Conservation (phyloP, 2,113 vertebrate genomes). For the Zosterops hypoxanthus region DNA sequence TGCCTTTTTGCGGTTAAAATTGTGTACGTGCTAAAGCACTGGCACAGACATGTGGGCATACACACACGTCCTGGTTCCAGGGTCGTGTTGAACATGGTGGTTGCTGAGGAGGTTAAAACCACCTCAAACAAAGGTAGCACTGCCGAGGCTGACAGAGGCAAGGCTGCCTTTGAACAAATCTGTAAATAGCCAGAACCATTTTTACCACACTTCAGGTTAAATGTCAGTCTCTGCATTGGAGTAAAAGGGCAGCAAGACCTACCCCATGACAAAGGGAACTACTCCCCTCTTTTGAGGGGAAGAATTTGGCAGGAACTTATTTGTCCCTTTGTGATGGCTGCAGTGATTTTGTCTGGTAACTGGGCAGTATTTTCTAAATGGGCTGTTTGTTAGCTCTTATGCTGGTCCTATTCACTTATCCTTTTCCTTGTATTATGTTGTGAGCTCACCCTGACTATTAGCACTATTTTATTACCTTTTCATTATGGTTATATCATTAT, state of each 20-base stretch:
- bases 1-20: background rate
- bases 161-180: background rate
- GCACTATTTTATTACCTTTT: background rate
- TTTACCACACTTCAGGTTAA: background rate
- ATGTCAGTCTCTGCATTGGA: background rate
- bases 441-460: background rate
- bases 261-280: background rate
- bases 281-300: background rate
- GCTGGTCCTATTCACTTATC: background rate
- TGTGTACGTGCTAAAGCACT: background rate
- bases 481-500: fast-evolving
- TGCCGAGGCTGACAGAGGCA: background rate
- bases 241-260: background rate
- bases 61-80: background rate
- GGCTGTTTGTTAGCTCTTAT: background rate
- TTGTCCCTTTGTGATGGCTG: background rate
- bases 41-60: background rate
- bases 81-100: background rate
- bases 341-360: background rate
- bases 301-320: background rate
- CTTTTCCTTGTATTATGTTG: background rate
- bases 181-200: background rate
- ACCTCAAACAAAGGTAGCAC: background rate
- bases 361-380: background rate
- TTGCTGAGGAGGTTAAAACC: background rate